Base-by-base conservation (phyloP, 2,888 invertebrate genomes). In the Conops quadrifasciatus region DNA sequence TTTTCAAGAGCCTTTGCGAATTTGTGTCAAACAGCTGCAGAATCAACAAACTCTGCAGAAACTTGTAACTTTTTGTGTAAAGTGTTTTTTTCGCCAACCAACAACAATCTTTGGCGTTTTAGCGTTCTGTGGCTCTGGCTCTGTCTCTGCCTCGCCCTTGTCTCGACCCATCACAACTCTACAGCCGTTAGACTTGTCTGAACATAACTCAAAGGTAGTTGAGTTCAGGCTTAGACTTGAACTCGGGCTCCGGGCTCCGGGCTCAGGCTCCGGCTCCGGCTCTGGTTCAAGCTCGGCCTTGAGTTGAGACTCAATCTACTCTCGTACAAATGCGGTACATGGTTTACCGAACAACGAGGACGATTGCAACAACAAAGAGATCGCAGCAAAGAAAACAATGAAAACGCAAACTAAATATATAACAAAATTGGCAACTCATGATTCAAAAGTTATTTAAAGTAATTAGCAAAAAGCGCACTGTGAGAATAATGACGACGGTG, bases 21-120 rank as follows among this genome's bases (percentile, higher is more conserved):
- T 67, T 68, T 56, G 21, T 71, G 71, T 63, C 67, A 68, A 71
- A 64, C 67, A 67, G 24, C 58, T 28, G 28, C 67, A 56, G 11
- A 30, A 58, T 13, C 67, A 58, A 43, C 67, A 58, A 67, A 53
- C 30, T 30, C 65, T 47, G 65, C 64, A 51, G 5, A 65, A 63
- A 43, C 47, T 60, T 51, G 4, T 36, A 68, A 68, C 60, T 62
- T 62, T 62, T 45, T n/a, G 28, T 26, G 51, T 7, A 36, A 60
- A 68, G 62, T 62, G 60, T 28, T 56, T 58, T 53, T 45, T n/a
- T n/a, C 58, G 47, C 2, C 28, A 43, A 60, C n/a, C 58, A 24
- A 26, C 11, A 28, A 28, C 16, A 28, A 24, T 19, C 15, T 47
- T 63, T 63, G 56, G 13, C 56, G n/a, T 56, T 56, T 56, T 36